Base-by-base conservation (phyloP, 2,113 vertebrate species). In the Notarius lentiginosus region DNA sequence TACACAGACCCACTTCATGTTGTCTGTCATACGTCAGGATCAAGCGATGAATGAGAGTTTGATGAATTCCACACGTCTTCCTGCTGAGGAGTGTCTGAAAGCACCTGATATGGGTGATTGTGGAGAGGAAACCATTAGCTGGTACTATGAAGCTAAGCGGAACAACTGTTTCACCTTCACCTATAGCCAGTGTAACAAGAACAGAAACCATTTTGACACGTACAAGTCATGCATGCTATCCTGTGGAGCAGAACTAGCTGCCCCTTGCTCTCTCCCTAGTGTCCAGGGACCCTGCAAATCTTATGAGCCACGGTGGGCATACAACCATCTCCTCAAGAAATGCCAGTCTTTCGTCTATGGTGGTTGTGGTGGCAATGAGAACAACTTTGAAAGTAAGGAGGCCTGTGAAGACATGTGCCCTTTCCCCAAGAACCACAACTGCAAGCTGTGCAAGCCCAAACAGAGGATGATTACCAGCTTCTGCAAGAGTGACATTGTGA, bases 151-250 rank as follows among this genome's bases (percentile, higher is more conserved):
- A 0, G 95, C 97, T 49, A 98, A 98, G 93, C 96, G 97, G 90
- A 99, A 99, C 95, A 98, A 97, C 91, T 99, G 98, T 93, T 97
- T 98, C 84, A 97, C 97, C 66, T 99, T 98, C 92, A 96, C 97
- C 55, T 98, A 97, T 0, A 97, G 97, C 30, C 97, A 97, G 90
- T 99, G 98, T 86, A 97, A 98, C 89, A 96, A 94, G 91, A 98
- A 97, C 94, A 93, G 93, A 58, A 99, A 99, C 93, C 97, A 98
- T 92, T 99, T 99, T 2, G 95, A 97, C 91, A 95, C 95, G 76
- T 99, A 99, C 0, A 97, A 97, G 88, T 91, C 91, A 24, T 99
- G 98, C 91, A 96, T 97, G 97, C 72, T 95, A 70, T 96, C 97
- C 0, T 99, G 98, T 77, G 96, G 97, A 90, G 96, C 95, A 0